Percentiles rank a stretch among this genome's conserved stretches.
Evolutionary conservation across 1,140 invertebrate species (phyloP).

Genomic region (Ptiloglossa arizonensis): DNA sequence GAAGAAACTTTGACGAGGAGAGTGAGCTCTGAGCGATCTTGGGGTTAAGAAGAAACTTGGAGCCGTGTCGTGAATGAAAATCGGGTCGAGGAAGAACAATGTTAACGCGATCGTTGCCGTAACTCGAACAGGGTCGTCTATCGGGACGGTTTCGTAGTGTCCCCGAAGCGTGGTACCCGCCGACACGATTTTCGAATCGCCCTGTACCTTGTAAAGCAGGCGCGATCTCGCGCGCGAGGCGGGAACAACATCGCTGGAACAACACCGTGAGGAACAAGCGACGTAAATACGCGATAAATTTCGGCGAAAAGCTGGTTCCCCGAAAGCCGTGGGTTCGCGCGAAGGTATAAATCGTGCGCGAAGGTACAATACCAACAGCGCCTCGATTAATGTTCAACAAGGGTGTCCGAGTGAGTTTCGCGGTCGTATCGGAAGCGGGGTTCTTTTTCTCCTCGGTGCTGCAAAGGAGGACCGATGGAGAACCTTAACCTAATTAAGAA

Average conservation of each 20-base stretch:
- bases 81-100: too few species aligned
- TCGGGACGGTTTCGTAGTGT: not conserved
- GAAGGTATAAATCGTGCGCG: conserved; percentile 30
- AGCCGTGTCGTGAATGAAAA: too few species aligned
- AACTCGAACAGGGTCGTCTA: too few species aligned
- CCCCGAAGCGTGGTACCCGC: not conserved
- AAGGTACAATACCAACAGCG: conserved; percentile 45
- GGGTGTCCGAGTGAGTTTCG: conserved; percentile 51
- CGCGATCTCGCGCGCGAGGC: not conserved
- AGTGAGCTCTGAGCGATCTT: too few species aligned
- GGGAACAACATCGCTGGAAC: conserved; percentile 10
- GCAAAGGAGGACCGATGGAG: conserved; percentile 30
- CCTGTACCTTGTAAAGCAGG: not conserved
- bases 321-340: not conserved
- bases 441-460: not conserved
- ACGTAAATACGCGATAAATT: conserved; percentile 49
- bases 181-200: not conserved
- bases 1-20: too few species aligned
- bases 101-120: too few species aligned
- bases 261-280: conserved; percentile 19
- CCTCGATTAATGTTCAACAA: conserved; percentile 50
- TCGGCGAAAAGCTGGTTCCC: conserved; percentile 1
- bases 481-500: conserved; percentile 72
- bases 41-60: too few species aligned
- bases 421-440: conserved; percentile 48